Evolutionary conservation across 1,140 invertebrate species (phyloP).

Genomic region (Trichomalopsis sarcophagae): DNA sequence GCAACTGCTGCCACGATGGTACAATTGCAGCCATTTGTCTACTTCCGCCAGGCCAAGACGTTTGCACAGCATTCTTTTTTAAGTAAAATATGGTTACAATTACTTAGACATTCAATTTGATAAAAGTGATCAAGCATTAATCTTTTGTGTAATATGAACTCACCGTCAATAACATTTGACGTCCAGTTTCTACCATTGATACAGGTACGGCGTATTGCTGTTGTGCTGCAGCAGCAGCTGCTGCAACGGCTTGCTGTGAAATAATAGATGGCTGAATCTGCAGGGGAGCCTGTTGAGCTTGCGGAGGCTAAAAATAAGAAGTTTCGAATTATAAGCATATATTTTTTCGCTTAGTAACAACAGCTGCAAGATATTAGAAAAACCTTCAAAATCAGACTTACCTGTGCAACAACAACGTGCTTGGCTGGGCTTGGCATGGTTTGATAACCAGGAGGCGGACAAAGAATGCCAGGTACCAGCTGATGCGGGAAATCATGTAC

Average conservation of each 20-base stretch:
- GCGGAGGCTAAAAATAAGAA: constrained; percentile 62
- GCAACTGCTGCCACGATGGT: constrained; percentile 90
- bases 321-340: neutral
- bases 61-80: constrained; percentile 83
- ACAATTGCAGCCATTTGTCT: constrained; percentile 89
- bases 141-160: constrained; percentile 54
- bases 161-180: constrained; percentile 82
- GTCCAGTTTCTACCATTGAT: constrained; percentile 89
- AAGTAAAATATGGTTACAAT: neutral
- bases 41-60: constrained; percentile 86
- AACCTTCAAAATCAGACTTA: constrained; percentile 52
- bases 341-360: neutral
- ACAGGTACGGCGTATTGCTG: constrained; percentile 91
- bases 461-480: constrained; percentile 93
- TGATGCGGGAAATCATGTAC: constrained; percentile 87
- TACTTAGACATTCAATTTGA: neutral
- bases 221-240: constrained; percentile 77
- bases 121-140: neutral
- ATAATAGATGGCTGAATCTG: constrained; percentile 83
- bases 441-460: constrained; percentile 88
- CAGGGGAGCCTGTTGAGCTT: constrained; percentile 73
- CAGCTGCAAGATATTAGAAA: constrained; percentile 30
- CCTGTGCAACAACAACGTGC: constrained; percentile 88
- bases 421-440: constrained; percentile 89
- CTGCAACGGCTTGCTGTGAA: constrained; percentile 79